phyloP scores from a whole-genome alignment of 2,888 invertebrate species.

The Laothoe populi region DNA sequence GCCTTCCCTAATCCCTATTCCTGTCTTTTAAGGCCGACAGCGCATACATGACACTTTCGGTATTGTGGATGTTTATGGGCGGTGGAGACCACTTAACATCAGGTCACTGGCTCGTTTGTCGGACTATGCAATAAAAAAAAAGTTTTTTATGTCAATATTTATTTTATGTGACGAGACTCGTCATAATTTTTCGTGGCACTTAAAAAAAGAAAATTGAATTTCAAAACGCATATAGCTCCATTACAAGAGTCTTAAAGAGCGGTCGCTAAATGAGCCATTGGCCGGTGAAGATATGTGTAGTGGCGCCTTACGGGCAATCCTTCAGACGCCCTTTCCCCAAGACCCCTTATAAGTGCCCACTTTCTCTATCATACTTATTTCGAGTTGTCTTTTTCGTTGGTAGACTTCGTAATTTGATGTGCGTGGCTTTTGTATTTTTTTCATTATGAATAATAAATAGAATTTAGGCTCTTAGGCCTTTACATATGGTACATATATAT shows the following conservation, averaged over 20 bases:
- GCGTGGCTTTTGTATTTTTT: neutral
- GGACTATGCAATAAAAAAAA: too few relatives aligned
- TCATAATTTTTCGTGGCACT: neutral
- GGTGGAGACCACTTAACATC: too few relatives aligned
- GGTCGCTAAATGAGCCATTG: neutral
- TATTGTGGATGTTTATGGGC: too few relatives aligned
- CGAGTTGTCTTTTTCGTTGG: conserved; percentile 11
- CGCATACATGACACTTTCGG: too few relatives aligned
- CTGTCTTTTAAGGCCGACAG: too few relatives aligned
- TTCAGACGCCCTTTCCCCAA: conserved; percentile 9
- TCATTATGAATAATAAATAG: too few relatives aligned
- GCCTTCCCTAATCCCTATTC: too few relatives aligned
- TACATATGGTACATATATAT: neutral
- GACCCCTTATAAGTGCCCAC: conserved; percentile 17
- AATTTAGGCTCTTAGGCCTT: neutral
- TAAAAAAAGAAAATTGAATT: conserved; percentile 2
- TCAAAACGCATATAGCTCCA: neutral
- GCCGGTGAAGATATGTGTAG: conserved; percentile 13
- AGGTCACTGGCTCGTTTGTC: too few relatives aligned
- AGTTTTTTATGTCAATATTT: too few relatives aligned
- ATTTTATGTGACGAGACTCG: too few relatives aligned
- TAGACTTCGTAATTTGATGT: neutral
- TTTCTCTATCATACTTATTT: conserved; percentile 14
- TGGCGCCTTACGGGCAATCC: conserved; percentile 7
- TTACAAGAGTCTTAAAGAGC: conserved; percentile 15